Conservation (phyloP, 2,888 invertebrate genomes). For the Apantesis nais region DNA sequence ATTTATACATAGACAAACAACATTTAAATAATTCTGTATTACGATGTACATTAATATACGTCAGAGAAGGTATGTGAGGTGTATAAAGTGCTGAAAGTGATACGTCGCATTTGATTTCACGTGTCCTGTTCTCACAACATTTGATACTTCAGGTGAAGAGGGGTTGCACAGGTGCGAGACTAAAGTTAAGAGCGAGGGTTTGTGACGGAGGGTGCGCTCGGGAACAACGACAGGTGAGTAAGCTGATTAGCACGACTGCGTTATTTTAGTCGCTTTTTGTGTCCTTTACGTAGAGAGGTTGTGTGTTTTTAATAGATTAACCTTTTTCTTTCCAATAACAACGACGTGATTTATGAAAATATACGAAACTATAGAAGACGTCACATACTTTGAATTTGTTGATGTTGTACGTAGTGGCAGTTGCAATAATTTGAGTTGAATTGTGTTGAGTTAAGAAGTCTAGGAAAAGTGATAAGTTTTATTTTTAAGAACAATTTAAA, state of each 20-base stretch:
- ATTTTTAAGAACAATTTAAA: neutral
- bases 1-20: neutral
- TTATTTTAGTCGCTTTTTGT: neutral
- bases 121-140: neutral
- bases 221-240: neutral
- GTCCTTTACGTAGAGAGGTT: neutral
- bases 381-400: neutral
- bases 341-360: neutral
- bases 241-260: neutral
- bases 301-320: neutral
- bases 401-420: neutral
- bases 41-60: neutral
- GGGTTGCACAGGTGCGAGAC: neutral
- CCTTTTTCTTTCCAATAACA: neutral
- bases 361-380: neutral
- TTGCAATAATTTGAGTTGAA: neutral
- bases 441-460: neutral
- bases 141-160: neutral
- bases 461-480: neutral
- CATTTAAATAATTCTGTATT: neutral
- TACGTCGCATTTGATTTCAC: neutral
- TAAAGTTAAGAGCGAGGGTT: neutral
- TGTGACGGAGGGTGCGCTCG: neutral
- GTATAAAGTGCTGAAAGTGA: neutral
- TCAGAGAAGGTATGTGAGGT: neutral